Evolutionary conservation across 2,797 vertebrate species (phyloP).

Genomic region (Malurus splendens): DNA sequence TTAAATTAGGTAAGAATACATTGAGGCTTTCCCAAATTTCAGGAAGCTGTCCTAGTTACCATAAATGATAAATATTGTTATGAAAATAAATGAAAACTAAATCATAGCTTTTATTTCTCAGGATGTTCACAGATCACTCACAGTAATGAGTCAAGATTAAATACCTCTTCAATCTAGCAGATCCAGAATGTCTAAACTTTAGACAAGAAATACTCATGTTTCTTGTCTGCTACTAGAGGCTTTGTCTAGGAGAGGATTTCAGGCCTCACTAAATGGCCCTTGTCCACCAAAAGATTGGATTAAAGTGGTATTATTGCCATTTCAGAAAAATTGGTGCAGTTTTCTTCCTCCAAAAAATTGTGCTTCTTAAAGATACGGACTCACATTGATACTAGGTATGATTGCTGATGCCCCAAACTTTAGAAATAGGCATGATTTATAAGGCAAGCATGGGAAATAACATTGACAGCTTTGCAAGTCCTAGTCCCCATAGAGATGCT

Average conservation of each 20-base stretch:
- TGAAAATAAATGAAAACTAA: conserved; percentile 15
- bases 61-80: conserved; percentile 10
- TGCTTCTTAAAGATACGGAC: not conserved
- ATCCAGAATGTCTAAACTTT: not conserved
- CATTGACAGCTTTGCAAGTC: not conserved
- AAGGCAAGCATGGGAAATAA: not conserved
- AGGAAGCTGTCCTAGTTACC: not conserved
- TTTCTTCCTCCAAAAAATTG: not conserved
- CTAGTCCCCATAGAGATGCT: not conserved
- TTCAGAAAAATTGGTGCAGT: not conserved
- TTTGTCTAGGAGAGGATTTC: not conserved
- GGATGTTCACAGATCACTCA: not conserved
- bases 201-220: not conserved
- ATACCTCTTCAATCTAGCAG: not conserved
- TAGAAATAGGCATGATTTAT: not conserved
- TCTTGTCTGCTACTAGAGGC: not conserved
- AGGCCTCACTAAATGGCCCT: not conserved
- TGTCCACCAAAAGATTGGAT: not conserved
- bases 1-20: conserved; percentile 24
- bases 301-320: not conserved
- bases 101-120: not conserved
- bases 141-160: not conserved
- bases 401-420: not conserved
- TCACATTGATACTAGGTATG: not conserved
- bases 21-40: not conserved